Percentiles rank a stretch among this genome's conserved stretches.
Conservation (phyloP, 2,888 invertebrate species). For the Orthosia gracilis region DNA sequence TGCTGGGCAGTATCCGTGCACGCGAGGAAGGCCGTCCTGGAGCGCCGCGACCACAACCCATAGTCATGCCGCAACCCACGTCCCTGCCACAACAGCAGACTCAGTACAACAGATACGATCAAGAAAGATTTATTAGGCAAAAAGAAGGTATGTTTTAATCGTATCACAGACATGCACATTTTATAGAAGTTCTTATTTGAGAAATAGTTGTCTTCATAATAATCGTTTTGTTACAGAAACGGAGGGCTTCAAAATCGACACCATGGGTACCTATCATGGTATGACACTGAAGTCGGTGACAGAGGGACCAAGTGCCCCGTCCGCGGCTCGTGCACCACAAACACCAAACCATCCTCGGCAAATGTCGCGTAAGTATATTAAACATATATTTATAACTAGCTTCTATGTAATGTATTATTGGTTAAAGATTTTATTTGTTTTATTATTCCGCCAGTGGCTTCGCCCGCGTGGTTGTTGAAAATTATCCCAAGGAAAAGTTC, state of each 20-base stretch:
- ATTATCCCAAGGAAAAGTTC: no score
- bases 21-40: constrained; percentile 96
- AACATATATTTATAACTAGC: not conserved
- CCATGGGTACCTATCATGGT: constrained; percentile 99
- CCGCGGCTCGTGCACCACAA: constrained; percentile 88
- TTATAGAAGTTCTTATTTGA: not conserved
- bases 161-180: not conserved
- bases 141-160: constrained; percentile 93
- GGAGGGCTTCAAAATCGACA: constrained; percentile 99
- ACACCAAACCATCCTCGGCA: constrained; percentile 86
- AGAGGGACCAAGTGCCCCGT: constrained; percentile 95
- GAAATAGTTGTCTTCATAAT: not conserved
- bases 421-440: no score
- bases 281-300: constrained; percentile 99
- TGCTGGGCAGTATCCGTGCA: constrained; percentile 97
- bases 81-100: constrained; percentile 93
- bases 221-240: constrained; percentile 93
- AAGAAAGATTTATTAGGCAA: constrained; percentile 98
- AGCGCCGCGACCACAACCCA: constrained; percentile 89
- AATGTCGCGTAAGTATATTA: constrained; percentile 84
- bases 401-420: no score
- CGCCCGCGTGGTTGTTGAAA: no score
- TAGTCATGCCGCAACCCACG: constrained; percentile 92
- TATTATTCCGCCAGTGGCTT: no score
- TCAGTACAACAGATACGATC: constrained; percentile 99